phyloP scores from a whole-genome alignment of 2,797 vertebrate genomes.

The Hypotaenidia philippensis region DNA sequence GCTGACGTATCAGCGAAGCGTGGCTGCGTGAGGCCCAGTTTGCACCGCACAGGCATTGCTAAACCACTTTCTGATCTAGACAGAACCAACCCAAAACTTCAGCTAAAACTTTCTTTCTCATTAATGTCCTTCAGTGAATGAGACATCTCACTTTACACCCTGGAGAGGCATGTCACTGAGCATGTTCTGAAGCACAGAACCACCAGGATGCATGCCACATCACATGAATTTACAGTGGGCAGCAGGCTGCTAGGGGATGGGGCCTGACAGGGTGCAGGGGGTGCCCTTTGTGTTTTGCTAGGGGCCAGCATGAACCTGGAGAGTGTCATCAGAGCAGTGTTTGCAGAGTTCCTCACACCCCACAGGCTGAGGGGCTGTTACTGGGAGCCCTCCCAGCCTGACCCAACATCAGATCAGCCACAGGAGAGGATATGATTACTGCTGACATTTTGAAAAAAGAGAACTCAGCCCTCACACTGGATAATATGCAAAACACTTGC shows the following conservation, averaged over 20 bases:
- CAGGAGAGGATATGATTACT: background rate
- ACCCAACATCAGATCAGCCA: background rate
- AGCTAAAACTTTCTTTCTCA: background rate
- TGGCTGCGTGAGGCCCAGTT: background rate
- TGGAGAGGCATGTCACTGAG: background rate
- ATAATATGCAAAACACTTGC: background rate
- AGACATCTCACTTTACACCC: background rate
- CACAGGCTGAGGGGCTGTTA: too few species aligned
- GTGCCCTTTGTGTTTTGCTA: too few species aligned
- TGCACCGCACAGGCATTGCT: fast-evolving
- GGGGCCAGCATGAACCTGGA: background rate
- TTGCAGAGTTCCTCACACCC: background rate
- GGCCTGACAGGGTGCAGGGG: too few species aligned
- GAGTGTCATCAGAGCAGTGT: too few species aligned
- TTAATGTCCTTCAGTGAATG: background rate
- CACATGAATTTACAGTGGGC: too few species aligned
- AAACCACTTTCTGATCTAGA: background rate
- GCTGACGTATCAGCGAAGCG: background rate
- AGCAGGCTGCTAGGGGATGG: too few species aligned
- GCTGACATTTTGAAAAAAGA: background rate
- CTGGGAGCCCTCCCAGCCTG: too few species aligned
- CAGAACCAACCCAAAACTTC: background rate
- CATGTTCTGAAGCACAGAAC: too few species aligned
- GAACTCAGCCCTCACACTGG: background rate
- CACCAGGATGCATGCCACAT: too few species aligned